A percentile compares a stretch with the other conserved stretches of the same genome.
Conservation (phyloP, 1,140 invertebrate species). For the Diorhabda sublineata region DNA sequence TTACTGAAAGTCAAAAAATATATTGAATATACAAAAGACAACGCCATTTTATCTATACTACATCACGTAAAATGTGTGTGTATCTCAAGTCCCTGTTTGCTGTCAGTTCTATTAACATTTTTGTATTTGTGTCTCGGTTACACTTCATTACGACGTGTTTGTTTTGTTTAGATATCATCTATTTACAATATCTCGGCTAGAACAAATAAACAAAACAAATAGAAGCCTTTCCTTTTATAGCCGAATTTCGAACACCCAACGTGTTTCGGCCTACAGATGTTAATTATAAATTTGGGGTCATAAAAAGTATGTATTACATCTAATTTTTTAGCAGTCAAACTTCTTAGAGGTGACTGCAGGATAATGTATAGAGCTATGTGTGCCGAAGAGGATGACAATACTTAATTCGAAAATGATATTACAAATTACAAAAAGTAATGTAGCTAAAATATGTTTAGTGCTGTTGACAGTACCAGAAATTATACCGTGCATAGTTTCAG, state of each 20-base stretch:
- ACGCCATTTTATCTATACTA: too few relatives aligned
- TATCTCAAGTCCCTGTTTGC: background rate
- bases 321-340: too few relatives aligned
- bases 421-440: background rate
- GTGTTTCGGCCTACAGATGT: background rate
- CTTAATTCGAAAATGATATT: background rate
- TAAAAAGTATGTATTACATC: background rate
- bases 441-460: background rate
- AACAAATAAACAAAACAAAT: slow-evolving; percentile 3
- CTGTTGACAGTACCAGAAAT: background rate
- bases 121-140: background rate
- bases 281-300: slow-evolving; percentile 1
- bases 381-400: background rate
- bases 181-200: background rate
- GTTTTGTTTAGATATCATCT: slow-evolving; percentile 3
- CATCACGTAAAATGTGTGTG: too few relatives aligned
- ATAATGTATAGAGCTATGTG: background rate
- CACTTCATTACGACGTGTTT: background rate
- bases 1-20: too few relatives aligned
- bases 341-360: background rate
- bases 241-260: background rate
- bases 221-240: slow-evolving; percentile 2
- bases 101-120: background rate
- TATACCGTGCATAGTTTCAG: background rate
- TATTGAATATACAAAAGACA: too few relatives aligned